Percentiles rank a stretch among this genome's conserved stretches.
Evolutionary conservation across 1,140 invertebrate genomes (phyloP).

Genomic region (Brachionus calyciflorus): DNA sequence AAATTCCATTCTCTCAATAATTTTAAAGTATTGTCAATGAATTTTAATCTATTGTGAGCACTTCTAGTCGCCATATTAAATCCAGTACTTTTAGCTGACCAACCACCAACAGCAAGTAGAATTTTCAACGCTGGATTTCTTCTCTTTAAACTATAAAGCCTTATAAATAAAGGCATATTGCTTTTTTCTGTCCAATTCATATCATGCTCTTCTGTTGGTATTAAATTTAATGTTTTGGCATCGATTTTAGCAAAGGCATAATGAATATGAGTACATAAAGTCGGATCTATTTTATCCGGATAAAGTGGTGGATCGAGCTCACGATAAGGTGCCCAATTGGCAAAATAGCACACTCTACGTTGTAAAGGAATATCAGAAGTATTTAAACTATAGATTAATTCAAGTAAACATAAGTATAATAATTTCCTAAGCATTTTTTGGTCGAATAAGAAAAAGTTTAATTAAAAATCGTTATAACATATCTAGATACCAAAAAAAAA

Average conservation of each 20-base stretch:
- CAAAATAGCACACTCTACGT: slow-evolving; percentile 56
- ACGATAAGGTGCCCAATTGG: slow-evolving; percentile 62
- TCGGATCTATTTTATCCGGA: slow-evolving; percentile 90
- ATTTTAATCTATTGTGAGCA: slow-evolving; percentile 63
- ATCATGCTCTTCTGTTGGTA: slow-evolving; percentile 47
- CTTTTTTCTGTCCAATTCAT: slow-evolving; percentile 67
- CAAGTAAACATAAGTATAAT: not conserved
- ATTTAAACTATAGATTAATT: not conserved
- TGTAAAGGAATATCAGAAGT: not conserved
- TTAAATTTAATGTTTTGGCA: slow-evolving; percentile 69
- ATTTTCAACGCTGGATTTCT: slow-evolving; percentile 89
- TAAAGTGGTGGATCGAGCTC: slow-evolving; percentile 82
- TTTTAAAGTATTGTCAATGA: slow-evolving; percentile 66
- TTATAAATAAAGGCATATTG: slow-evolving; percentile 37
- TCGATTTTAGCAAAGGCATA: slow-evolving; percentile 90
- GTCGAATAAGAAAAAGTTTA: not conserved
- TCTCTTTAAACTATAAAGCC: slow-evolving; percentile 68
- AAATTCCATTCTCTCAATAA: slow-evolving; percentile 87
- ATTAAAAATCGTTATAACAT: not conserved
- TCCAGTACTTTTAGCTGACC: slow-evolving; percentile 68
- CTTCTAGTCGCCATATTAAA: slow-evolving; percentile 49
- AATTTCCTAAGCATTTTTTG: not conserved
- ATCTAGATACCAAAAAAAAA: not conserved
- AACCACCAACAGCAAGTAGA: slow-evolving; percentile 83
- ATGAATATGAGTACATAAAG: slow-evolving; percentile 87